Conservation (phyloP, 92 coral and sea anemone species). For the Zoanthus sansibaricus region DNA sequence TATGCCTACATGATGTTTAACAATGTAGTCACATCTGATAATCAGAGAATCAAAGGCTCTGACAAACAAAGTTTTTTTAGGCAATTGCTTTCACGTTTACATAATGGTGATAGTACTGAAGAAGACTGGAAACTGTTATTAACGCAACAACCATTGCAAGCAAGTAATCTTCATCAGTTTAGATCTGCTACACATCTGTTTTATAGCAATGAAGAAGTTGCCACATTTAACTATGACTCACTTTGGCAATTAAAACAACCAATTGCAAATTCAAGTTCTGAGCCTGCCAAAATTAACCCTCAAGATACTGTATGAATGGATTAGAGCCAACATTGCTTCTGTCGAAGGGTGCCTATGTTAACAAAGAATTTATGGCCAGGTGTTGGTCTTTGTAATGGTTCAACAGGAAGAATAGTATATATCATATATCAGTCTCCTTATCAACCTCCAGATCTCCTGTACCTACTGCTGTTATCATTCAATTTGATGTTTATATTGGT, state of each 20-base stretch:
- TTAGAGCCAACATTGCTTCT: conserved; percentile 53
- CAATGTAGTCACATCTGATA: conserved; percentile 52
- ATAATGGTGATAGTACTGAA: conserved; percentile 26
- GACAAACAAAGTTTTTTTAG: conserved; percentile 30
- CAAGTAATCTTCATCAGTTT: conserved; percentile 50
- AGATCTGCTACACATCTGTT: conserved; percentile 53
- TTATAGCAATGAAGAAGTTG: conserved; percentile 61
- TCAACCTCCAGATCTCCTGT: too few species aligned
- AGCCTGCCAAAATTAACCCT: conserved; percentile 53
- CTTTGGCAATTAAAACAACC: conserved; percentile 50
- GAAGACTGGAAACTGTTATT: conserved; percentile 38
- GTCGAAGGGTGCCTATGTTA: conserved; percentile 48
- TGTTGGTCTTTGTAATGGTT: conserved; percentile 65
- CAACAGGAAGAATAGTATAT: conserved; percentile 2
- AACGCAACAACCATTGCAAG: conserved; percentile 52
- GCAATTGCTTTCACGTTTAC: conserved; percentile 37
- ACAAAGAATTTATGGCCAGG: conserved; percentile 68
- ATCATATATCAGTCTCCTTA: too few species aligned
- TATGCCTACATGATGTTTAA: conserved; percentile 59
- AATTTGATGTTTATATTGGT: too few species aligned
- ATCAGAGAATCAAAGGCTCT: conserved; percentile 63
- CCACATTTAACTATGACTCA: conserved; percentile 51
- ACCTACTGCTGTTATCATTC: too few species aligned
- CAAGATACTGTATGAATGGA: conserved; percentile 57
- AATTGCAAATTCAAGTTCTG: conserved; percentile 51